These are phyloP conservation scores for Hydropotes inermis DNA, from an alignment of 2,113 vertebrate species.

Conservation along the genomic window DNA sequence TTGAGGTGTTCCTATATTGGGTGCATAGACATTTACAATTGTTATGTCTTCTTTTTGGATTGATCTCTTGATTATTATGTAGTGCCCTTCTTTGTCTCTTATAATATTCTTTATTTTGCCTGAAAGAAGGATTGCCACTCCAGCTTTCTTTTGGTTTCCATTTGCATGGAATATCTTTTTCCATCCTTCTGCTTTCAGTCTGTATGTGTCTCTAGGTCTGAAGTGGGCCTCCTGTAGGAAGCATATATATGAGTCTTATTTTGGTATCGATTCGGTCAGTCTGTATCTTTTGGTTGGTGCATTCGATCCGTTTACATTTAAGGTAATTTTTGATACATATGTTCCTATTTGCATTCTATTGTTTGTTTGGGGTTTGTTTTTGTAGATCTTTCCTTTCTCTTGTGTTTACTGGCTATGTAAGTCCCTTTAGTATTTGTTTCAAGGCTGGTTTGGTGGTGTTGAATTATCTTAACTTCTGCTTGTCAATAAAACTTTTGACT, in stretches of 20 bases:
- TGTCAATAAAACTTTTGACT: not conserved
- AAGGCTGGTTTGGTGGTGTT: not conserved
- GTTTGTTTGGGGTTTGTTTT: not conserved
- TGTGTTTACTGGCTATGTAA: not conserved
- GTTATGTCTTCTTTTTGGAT: not conserved
- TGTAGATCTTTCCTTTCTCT: not conserved
- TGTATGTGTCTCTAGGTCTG: not conserved
- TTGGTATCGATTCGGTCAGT: not conserved
- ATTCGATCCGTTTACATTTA: not conserved
- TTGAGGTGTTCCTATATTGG: not conserved
- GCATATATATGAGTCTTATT: not conserved
- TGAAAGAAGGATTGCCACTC: not conserved
- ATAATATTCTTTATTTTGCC: not conserved
- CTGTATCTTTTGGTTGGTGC: not conserved
- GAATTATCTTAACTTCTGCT: not conserved
- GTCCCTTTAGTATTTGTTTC: not conserved
- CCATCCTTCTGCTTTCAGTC: not conserved
- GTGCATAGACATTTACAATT: not conserved
- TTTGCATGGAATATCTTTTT: not conserved
- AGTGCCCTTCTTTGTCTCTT: not conserved
- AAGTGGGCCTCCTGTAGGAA: not conserved
- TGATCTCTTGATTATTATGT: not conserved
- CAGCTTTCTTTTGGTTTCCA: not conserved
- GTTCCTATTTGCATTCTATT: not conserved
- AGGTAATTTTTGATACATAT: not conserved